Conservation (phyloP, 2,797 vertebrate genomes). For the Eospalax fontanierii region DNA sequence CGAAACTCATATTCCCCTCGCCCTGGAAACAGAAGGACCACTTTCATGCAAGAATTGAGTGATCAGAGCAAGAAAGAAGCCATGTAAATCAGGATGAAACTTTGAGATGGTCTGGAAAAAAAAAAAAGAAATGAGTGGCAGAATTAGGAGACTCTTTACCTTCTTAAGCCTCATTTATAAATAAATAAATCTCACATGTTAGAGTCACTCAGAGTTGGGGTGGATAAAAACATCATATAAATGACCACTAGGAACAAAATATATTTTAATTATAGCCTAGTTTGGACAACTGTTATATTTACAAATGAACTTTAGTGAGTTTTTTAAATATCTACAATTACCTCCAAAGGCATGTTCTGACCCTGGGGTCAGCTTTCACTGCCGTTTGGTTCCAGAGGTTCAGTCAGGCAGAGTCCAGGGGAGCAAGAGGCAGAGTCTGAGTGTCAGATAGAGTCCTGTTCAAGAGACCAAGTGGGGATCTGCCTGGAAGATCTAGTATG, state of each 20-base stretch:
- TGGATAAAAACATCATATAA: conserved; percentile 2
- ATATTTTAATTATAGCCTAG: not conserved
- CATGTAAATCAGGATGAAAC: not conserved
- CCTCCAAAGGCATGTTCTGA: not conserved
- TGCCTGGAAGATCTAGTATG: not conserved
- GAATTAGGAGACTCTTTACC: conserved; percentile 8
- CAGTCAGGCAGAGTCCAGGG: not conserved
- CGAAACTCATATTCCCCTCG: conserved; percentile 24
- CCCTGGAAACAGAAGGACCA: not conserved
- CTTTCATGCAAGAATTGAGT: not conserved
- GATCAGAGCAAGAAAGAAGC: conserved; percentile 29
- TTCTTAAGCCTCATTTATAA: conserved; percentile 47
- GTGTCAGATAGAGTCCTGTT: conserved; percentile 16
- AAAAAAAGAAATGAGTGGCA: not conserved
- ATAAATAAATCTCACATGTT: not conserved
- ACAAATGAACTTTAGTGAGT: not conserved
- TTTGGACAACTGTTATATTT: not conserved
- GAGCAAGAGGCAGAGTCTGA: not conserved
- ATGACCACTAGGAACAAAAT: not conserved
- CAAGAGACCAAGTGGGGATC: not conserved
- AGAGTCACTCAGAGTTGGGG: not conserved
- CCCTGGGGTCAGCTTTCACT: not conserved
- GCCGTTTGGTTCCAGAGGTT: not conserved
- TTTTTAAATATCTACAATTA: not conserved
- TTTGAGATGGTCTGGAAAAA: not conserved